Evolutionary conservation across 2,888 invertebrate genomes (phyloP), one percentile per base, ranked within the genome.

Genomic region (Morpho helenor): DNA sequence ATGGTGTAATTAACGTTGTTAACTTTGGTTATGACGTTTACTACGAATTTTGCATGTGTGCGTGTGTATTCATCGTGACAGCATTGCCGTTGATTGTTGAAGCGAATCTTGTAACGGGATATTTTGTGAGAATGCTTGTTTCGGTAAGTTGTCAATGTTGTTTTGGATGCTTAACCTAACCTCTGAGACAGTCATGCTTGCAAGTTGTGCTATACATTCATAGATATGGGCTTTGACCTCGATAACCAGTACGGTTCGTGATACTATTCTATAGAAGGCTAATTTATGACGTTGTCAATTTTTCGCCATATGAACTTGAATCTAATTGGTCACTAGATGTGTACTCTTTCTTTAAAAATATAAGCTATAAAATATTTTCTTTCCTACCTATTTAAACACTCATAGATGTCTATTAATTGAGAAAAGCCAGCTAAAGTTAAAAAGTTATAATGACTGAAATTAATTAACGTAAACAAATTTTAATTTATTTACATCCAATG

Each of bases 1-100:
- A 79, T 77, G 72, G 80, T 81, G 79, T 79, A 87, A 87, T 84
- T 86, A 85, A 73, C 76, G 76, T 75, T 79, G 83, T 87, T 84
- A 88, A 86, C 82, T 84, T 84, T 81, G 80, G 80, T 79, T 82
- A 84, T 89, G 89, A 90, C 89, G 88, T 90, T 89, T 89, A 83
- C 80, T 82, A 80, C 76, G 71, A 75, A 80, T 71, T 79, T 77
- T 79, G 77, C 79, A 77, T 80, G 76, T 80, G 88, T 82, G 86
- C 79, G 87, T 82, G 80, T 81, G 80, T 65, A 65, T 68, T 68
- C 71, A 68, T 73, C 73, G 73, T 81, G 84, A 82, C 83, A 83
- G 85, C 84, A 83, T 81, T 82, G 84, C 82, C 81, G 85, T 79
- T 81, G 77, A 78, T 80, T 84, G 87, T 85, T 84, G 83, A 77